Conservation (phyloP, 2,113 vertebrate species). For the Capricornis sumatraensis region DNA sequence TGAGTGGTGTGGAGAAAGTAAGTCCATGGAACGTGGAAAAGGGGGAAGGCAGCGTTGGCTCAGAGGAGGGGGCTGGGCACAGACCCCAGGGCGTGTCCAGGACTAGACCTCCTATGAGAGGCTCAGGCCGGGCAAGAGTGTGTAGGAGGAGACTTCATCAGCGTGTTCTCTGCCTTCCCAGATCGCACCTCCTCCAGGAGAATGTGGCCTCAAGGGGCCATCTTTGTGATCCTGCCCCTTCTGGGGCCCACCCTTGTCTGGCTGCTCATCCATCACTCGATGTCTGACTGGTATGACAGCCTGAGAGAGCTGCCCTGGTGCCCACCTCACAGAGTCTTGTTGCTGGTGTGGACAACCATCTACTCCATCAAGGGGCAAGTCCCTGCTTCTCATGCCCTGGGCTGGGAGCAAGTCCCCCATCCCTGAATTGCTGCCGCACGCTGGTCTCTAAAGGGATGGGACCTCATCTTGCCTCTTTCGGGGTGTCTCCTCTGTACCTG, state of each 20-base stretch:
- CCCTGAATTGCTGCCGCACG: neutral
- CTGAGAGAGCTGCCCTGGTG: slow-evolving; percentile 88
- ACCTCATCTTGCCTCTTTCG: neutral
- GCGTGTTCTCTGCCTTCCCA: neutral
- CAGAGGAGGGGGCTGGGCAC: neutral
- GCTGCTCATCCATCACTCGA: slow-evolving; percentile 78
- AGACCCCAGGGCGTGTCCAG: neutral
- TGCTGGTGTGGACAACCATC: slow-evolving; percentile 86
- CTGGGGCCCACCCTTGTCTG: slow-evolving; percentile 86
- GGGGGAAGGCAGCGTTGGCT: neutral
- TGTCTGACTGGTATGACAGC: slow-evolving; percentile 84
- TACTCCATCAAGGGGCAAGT: slow-evolving; percentile 91
- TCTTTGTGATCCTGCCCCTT: slow-evolving; percentile 87
- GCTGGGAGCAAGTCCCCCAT: neutral
- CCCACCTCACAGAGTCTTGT: slow-evolving; percentile 83
- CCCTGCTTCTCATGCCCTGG: neutral
- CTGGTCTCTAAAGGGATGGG: neutral
- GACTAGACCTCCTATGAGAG: neutral
- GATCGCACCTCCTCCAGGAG: neutral
- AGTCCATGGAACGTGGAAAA: neutral
- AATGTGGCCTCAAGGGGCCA: slow-evolving; percentile 86
- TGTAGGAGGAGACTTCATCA: neutral
- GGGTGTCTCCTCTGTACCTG: neutral
- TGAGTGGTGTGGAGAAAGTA: neutral
- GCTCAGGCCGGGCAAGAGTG: neutral